Percentiles rank a stretch among this genome's conserved stretches.
Conservation (phyloP, 2,888 invertebrate species). For the Coelinius sp. region DNA sequence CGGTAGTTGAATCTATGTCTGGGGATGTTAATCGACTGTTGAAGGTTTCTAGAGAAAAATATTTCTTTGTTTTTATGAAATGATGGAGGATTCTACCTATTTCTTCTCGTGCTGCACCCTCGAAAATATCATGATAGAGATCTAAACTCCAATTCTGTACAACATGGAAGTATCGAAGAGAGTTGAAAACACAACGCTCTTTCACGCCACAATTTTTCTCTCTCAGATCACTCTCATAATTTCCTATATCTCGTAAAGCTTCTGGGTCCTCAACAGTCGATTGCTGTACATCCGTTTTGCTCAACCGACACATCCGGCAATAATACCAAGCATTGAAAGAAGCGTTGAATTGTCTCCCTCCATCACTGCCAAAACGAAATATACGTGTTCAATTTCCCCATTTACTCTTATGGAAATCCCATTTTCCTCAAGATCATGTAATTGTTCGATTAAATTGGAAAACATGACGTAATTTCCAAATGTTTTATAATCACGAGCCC, state of each 20-base stretch:
- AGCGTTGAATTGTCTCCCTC: conserved; percentile 49
- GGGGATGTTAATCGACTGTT: conserved; percentile 40
- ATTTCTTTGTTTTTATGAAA: conserved; percentile 40
- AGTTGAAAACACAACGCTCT: conserved; percentile 50
- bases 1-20: conserved; percentile 34
- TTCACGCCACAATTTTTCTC: conserved; percentile 48
- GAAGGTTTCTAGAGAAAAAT: conserved; percentile 40
- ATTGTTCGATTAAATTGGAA: conserved; percentile 48
- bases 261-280: conserved; percentile 8
- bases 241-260: conserved; percentile 44
- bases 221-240: conserved; percentile 44
- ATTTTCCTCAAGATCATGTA: conserved; percentile 48
- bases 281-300: neutral
- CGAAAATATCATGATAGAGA: conserved; percentile 52
- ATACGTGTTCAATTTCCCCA: conserved; percentile 36
- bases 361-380: conserved; percentile 47
- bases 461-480: conserved; percentile 53
- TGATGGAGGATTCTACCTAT: conserved; percentile 42
- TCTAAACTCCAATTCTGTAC: conserved; percentile 50
- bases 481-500: conserved; percentile 49
- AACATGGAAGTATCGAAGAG: conserved; percentile 49
- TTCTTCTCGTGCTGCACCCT: conserved; percentile 42
- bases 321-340: conserved; percentile 41
- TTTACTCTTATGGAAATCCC: conserved; percentile 46
- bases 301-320: neutral